Base-by-base conservation (phyloP, 2,888 invertebrate genomes). In the Caenorhabditis afra region DNA sequence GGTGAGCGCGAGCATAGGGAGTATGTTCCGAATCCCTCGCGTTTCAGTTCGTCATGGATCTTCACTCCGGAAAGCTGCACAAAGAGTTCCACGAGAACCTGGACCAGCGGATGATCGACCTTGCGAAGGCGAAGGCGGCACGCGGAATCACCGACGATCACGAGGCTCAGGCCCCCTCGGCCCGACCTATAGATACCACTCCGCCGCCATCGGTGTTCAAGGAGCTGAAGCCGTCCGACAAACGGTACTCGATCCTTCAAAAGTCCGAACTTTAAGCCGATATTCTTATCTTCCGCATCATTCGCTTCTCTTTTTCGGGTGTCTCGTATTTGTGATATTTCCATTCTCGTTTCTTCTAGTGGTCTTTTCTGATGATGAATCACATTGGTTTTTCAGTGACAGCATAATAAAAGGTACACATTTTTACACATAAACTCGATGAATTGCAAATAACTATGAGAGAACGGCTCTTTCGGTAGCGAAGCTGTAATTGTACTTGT, bases 51-150 rank as follows among this genome's bases (percentile, higher is more conserved):
- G 92, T 98, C 10, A 93, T 94, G 87, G 98, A 99, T 91, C 92
- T 99, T 20, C 95, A 97, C 91, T 95, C 95, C 18, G 99, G 99
- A 29, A 99, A 99, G 92, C 92, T 99, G 70, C 98, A 99, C 84
- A 90, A 88, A 45, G 98, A 99, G 91, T 99, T 97, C 92, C 99
- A 99, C 92, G 96, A 98, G 89, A 98, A 97, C 0, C 95, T 97
- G 0, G 96, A 97, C 87, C 92, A 94, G 55, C 86, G 88, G 70
- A 87, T 86, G 85, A 78, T 87, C 23, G 89, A 88, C 12, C 64
- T 89, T 35, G 88, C 89, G 29, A 87, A 89, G 64, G 81, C 83
- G 45, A 84, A 87, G 65, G 81, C 83, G 0, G 84, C 82, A 23
- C 81, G 84, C 37, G 84, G 83, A 49, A 73, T 84, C 29, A 66